These are phyloP conservation scores for Plestiodon gilberti DNA, from an alignment of 2,113 vertebrate genomes.

Conservation along the genomic window DNA sequence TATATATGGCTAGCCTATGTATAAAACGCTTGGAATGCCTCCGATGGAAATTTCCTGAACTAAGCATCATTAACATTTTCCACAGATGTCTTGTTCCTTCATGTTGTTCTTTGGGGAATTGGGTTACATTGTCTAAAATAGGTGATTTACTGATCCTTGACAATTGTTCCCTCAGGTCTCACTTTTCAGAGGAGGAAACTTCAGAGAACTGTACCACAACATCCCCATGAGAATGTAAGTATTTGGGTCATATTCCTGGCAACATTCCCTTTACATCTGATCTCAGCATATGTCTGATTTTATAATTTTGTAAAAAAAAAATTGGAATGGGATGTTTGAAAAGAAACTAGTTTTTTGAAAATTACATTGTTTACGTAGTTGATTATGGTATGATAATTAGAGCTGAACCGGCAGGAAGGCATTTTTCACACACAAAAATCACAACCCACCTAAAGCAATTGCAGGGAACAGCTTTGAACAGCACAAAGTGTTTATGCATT, in stretches of 20 bases:
- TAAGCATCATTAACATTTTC: conserved; percentile 19
- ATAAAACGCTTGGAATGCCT: conserved; percentile 11
- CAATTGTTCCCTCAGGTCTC: neutral
- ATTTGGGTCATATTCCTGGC: neutral
- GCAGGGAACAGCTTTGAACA: neutral
- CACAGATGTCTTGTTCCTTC: conserved; percentile 10
- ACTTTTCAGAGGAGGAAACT: conserved; percentile 25
- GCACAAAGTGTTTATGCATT: neutral
- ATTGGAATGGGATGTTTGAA: neutral
- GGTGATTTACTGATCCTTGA: conserved; percentile 10
- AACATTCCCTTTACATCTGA: neutral
- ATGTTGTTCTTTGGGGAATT: conserved; percentile 20
- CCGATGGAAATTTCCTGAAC: neutral
- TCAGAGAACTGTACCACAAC: neutral
- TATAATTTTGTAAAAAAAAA: neutral
- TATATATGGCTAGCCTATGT: neutral
- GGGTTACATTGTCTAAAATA: neutral
- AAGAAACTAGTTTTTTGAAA: neutral
- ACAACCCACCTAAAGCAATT: neutral
- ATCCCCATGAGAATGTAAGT: neutral
- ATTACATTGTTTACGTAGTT: neutral
- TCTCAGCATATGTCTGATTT: neutral
- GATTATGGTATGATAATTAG: neutral
- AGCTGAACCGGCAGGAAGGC: neutral
- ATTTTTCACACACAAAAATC: neutral